Conservation (phyloP, 1,140 invertebrate species). For the Dendrolimus punctatus region DNA sequence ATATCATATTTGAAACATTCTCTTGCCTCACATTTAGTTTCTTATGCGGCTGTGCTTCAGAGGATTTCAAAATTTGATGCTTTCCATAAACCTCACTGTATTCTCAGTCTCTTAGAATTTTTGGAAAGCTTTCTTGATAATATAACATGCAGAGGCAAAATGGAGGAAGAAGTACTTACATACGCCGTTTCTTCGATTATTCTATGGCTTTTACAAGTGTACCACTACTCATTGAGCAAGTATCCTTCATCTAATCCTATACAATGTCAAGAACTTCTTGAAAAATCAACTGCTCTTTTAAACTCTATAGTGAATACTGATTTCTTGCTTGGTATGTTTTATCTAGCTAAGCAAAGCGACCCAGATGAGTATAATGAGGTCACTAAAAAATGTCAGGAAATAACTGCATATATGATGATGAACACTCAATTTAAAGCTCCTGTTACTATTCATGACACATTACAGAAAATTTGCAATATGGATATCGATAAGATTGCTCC, state of each 20-base stretch:
- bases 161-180: conserved; percentile 85
- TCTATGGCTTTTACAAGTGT: conserved; percentile 87
- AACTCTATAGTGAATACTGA: conserved; percentile 81
- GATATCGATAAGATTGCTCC: conserved; percentile 76
- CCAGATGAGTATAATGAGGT: conserved; percentile 78
- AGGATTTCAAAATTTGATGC: conserved; percentile 92
- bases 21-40: conserved; percentile 90
- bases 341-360: conserved; percentile 84
- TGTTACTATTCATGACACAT: conserved; percentile 73
- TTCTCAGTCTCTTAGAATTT: conserved; percentile 89
- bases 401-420: conserved; percentile 75
- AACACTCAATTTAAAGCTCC: conserved; percentile 73
- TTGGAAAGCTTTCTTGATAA: conserved; percentile 84
- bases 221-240: conserved; percentile 75
- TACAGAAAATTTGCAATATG: conserved; percentile 75
- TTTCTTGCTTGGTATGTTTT: conserved; percentile 87
- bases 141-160: conserved; percentile 80
- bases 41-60: conserved; percentile 90
- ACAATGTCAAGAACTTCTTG: conserved; percentile 76
- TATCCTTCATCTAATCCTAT: conserved; percentile 62
- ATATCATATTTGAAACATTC: conserved; percentile 95
- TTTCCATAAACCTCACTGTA: conserved; percentile 91
- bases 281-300: conserved; percentile 80
- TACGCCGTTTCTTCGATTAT: conserved; percentile 83
- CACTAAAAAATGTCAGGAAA: conserved; percentile 82